Conservation (phyloP, 2,113 vertebrate genomes). For the Serilophus lunatus region DNA sequence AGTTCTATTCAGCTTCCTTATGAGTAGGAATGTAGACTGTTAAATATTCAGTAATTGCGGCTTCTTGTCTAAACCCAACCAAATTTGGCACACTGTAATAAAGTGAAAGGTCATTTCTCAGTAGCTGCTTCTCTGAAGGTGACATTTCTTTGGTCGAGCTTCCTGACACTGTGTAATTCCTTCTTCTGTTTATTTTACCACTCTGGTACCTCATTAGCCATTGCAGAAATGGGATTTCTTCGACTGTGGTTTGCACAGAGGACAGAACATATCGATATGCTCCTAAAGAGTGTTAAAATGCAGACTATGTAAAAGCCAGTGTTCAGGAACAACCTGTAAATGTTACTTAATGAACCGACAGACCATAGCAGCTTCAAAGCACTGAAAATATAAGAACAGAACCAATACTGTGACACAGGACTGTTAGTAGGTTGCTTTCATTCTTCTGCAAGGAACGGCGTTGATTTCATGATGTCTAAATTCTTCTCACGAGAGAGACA, state of each 20-base stretch:
- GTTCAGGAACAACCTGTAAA: constrained; percentile 29
- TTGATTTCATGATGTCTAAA: background rate
- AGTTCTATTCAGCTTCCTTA: background rate
- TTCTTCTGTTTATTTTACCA: constrained; percentile 49
- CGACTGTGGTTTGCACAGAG: constrained; percentile 43
- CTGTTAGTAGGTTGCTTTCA: background rate
- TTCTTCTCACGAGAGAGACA: background rate
- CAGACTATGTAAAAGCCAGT: constrained; percentile 16
- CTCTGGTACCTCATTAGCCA: constrained; percentile 19
- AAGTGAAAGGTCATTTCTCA: constrained; percentile 52
- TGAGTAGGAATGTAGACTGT: constrained; percentile 6
- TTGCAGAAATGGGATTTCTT: constrained; percentile 22
- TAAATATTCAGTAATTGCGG: constrained; percentile 41
- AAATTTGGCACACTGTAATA: constrained; percentile 35
- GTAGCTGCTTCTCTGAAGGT: constrained; percentile 34
- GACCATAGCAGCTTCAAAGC: constrained; percentile 18
- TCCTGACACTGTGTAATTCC: constrained; percentile 27
- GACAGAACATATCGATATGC: constrained; percentile 1
- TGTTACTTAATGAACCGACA: constrained; percentile 36
- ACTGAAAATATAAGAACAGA: background rate
- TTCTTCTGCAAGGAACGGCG: background rate
- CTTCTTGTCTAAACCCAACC: constrained; percentile 25
- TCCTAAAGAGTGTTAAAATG: constrained; percentile 35
- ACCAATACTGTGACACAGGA: constrained; percentile 3
- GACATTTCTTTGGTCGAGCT: constrained; percentile 39